Evolutionary conservation across 2,888 invertebrate genomes (phyloP).

Genomic region (Cerastoderma edule): DNA sequence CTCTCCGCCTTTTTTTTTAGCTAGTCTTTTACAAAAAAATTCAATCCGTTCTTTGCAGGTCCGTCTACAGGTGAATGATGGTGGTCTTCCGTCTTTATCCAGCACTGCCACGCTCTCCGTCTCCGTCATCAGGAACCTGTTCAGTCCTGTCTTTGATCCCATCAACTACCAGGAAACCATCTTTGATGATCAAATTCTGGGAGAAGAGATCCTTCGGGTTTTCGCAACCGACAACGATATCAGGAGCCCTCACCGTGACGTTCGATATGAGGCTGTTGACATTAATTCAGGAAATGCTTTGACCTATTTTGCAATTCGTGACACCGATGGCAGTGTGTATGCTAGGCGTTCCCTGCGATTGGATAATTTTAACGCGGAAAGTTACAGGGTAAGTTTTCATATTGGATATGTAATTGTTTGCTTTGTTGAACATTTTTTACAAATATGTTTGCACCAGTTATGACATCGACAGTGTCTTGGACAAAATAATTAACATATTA

Average conservation of each 20-base stretch:
- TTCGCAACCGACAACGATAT: constrained; percentile 71
- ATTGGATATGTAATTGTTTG: no score
- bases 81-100: constrained; percentile 72
- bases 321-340: constrained; percentile 69
- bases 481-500: no score
- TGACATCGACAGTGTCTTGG: no score
- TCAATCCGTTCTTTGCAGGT: constrained; percentile 60
- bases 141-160: constrained; percentile 61
- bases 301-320: constrained; percentile 73
- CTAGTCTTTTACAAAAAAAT: background rate
- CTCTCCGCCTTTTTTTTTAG: no score
- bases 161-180: constrained; percentile 65
- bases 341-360: constrained; percentile 67
- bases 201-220: constrained; percentile 64
- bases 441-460: no score
- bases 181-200: constrained; percentile 72
- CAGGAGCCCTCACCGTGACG: constrained; percentile 72
- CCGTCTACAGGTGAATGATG: constrained; percentile 74
- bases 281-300: constrained; percentile 60
- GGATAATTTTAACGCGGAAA: constrained; percentile 52
- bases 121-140: constrained; percentile 67
- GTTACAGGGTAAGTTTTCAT: constrained; percentile 66
- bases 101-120: constrained; percentile 71
- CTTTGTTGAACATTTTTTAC: no score
- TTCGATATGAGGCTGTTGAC: constrained; percentile 72